Percentiles rank a stretch among this genome's conserved stretches.
Conservation (phyloP, 2,888 invertebrate species). For the Philereme transversata region DNA sequence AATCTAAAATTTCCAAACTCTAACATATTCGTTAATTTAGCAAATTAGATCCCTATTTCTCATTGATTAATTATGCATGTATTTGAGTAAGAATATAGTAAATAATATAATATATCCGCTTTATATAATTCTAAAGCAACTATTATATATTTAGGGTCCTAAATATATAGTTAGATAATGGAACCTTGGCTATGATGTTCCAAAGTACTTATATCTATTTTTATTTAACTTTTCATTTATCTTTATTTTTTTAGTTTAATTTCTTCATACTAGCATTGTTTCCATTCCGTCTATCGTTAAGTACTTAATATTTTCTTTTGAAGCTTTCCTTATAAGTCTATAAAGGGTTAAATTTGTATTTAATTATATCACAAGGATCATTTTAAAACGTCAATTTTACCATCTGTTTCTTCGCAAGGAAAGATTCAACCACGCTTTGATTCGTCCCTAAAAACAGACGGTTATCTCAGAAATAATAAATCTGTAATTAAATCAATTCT, state of each 20-base stretch:
- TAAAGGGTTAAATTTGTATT: too few relatives aligned
- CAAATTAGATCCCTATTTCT: neutral
- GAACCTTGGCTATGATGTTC: slow-evolving; percentile 74
- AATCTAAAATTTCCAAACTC: slow-evolving; percentile 20
- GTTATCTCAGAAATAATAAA: too few relatives aligned
- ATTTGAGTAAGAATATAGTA: slow-evolving; percentile 1
- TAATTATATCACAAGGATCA: too few relatives aligned
- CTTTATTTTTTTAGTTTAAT: neutral
- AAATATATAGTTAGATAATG: slow-evolving; percentile 70
- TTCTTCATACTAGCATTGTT: neutral
- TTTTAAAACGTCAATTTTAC: too few relatives aligned
- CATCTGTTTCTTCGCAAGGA: too few relatives aligned
- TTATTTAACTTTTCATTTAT: neutral
- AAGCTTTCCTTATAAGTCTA: too few relatives aligned
- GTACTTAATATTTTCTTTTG: too few relatives aligned
- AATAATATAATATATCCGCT: neutral
- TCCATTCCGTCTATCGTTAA: too few relatives aligned
- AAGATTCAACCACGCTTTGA: too few relatives aligned
- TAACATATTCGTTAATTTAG: neutral
- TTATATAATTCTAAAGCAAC: slow-evolving; percentile 34
- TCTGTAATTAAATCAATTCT: too few relatives aligned
- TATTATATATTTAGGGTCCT: slow-evolving; percentile 69
- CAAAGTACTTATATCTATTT: slow-evolving; percentile 57
- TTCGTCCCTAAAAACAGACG: too few relatives aligned
- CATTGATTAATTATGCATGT: slow-evolving; percentile 20